Conservation (phyloP, 2,797 vertebrate genomes). For the Ctenopoma multispine region DNA sequence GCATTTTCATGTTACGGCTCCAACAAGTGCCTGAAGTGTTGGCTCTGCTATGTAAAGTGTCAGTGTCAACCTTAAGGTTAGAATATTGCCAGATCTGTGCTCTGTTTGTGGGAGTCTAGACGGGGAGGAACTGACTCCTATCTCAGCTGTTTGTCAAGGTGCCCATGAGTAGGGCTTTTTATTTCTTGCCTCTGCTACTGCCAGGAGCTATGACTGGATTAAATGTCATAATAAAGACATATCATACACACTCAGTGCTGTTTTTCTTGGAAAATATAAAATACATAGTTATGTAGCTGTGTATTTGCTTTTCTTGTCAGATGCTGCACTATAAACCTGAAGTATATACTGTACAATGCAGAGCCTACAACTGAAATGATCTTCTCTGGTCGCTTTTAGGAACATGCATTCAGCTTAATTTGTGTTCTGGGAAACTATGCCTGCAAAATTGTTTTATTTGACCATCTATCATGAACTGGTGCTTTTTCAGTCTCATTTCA, state of each 20-base stretch:
- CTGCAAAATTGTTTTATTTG: conserved; percentile 55
- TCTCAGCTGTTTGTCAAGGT: conserved; percentile 23
- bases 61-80: conserved; percentile 41
- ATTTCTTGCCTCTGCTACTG: not conserved
- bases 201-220: not conserved
- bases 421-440: conserved; percentile 48
- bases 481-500: conserved; percentile 61
- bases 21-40: conserved; percentile 55
- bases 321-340: not conserved
- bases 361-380: not conserved
- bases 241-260: not conserved
- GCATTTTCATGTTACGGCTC: conserved; percentile 68
- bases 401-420: conserved; percentile 36
- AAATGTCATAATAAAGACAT: not conserved
- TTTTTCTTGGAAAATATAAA: conserved; percentile 2
- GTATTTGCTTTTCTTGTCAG: conserved; percentile 10
- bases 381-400: conserved; percentile 22
- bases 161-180: conserved; percentile 31
- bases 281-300: not conserved
- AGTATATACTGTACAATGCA: not conserved
- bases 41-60: conserved; percentile 31
- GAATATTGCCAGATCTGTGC: conserved; percentile 8
- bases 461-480: conserved; percentile 46
- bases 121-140: not conserved
- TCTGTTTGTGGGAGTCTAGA: conserved; percentile 17